These are phyloP conservation scores for Bos indicus DNA, from an alignment of 2,113 vertebrate species.

Conservation along the genomic window DNA sequence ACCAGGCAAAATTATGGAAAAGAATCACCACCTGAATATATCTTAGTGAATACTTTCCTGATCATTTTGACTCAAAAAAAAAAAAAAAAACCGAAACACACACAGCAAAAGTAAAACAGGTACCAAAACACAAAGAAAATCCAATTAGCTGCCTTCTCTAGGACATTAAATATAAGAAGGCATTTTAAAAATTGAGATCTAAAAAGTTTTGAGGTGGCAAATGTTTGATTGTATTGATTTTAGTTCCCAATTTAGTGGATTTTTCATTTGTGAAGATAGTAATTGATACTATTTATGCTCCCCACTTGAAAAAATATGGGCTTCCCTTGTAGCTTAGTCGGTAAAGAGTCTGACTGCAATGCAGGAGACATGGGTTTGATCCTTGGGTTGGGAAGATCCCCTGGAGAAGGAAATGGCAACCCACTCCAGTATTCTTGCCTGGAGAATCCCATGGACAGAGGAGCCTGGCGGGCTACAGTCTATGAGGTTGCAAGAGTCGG, in stretches of 20 bases:
- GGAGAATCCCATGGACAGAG: neutral
- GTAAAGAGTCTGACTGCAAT: neutral
- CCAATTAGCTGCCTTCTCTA: neutral
- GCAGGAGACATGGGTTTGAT: neutral
- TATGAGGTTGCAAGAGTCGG: neutral
- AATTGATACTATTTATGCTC: neutral
- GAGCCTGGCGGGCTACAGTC: neutral
- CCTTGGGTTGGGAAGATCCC: neutral
- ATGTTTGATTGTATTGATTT: neutral
- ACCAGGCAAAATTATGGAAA: neutral
- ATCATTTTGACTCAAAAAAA: neutral
- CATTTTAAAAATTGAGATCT: neutral
- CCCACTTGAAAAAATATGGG: neutral
- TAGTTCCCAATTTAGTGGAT: neutral
- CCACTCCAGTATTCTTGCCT: neutral
- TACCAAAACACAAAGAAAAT: neutral
- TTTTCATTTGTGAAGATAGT: neutral
- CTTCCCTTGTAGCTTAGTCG: neutral
- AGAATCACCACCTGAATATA: neutral
- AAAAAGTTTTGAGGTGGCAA: neutral
- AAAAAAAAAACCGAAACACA: neutral
- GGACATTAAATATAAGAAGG: neutral
- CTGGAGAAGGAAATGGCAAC: neutral
- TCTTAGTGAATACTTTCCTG: neutral
- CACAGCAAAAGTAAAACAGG: neutral